phyloP scores from a whole-genome alignment of 2,888 invertebrate genomes.

The Nezara viridula region DNA sequence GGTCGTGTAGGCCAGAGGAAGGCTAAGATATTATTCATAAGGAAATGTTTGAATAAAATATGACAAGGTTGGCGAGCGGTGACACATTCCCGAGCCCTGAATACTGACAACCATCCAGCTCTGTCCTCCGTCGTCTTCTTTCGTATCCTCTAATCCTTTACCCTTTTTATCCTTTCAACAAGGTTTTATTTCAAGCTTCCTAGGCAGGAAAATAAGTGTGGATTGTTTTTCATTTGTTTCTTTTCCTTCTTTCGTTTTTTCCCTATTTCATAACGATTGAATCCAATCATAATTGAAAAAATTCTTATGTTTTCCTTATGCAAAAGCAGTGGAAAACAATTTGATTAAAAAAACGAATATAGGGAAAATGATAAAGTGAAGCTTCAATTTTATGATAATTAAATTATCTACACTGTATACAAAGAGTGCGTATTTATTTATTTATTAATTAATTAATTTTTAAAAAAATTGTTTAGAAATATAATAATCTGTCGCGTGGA shows the following conservation, averaged over 20 bases:
- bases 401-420: no score
- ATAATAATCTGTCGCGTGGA: no score
- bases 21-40: conserved; percentile 32
- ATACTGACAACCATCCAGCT: not conserved
- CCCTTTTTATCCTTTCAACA: not conserved
- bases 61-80: not conserved
- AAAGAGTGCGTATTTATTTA: no score
- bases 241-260: not conserved
- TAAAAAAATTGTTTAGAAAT: no score
- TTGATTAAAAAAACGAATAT: no score
- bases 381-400: no score
- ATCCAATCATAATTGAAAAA: not conserved
- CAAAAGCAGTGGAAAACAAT: no score
- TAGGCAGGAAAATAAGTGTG: not conserved
- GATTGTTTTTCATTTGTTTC: not conserved
- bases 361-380: no score
- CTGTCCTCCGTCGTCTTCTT: not conserved
- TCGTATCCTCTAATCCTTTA: not conserved
- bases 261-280: not conserved
- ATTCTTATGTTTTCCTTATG: no score
- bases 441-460: no score
- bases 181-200: not conserved
- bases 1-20: not conserved
- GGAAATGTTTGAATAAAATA: conserved; percentile 41
- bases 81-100: not conserved